These are phyloP conservation scores for Polia nebulosa DNA, from an alignment of 2,888 invertebrate genomes.

Conservation along the genomic window DNA sequence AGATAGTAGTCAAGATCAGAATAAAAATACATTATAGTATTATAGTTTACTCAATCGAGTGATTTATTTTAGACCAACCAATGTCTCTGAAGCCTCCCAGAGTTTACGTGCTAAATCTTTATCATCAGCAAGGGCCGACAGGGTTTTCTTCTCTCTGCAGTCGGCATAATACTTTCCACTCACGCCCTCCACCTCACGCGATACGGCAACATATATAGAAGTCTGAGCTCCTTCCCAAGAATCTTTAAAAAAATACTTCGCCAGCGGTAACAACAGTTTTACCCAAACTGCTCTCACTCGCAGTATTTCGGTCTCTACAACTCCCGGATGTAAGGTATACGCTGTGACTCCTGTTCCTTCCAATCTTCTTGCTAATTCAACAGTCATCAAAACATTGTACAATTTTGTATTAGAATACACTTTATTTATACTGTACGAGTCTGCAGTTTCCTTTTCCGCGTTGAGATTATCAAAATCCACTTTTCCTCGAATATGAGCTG, in stretches of 20 bases:
- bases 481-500: constrained; percentile 71
- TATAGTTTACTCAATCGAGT: neutral
- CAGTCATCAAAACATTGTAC: constrained; percentile 94
- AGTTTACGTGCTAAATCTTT: constrained; percentile 89
- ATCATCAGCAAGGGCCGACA: constrained; percentile 84
- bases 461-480: constrained; percentile 77
- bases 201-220: constrained; percentile 89
- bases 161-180: constrained; percentile 92
- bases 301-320: constrained; percentile 91
- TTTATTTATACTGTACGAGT: constrained; percentile 53
- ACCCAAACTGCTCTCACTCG: constrained; percentile 72
- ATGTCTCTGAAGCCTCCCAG: constrained; percentile 89
- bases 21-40: constrained; percentile 17
- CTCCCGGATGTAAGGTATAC: constrained; percentile 95
- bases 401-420: constrained; percentile 92
- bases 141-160: constrained; percentile 82
- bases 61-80: constrained; percentile 72
- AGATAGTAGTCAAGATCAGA: neutral
- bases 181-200: constrained; percentile 89
- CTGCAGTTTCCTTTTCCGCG: constrained; percentile 68
- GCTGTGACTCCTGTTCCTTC: constrained; percentile 93
- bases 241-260: constrained; percentile 70
- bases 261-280: constrained; percentile 81
- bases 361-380: constrained; percentile 93
- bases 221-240: constrained; percentile 87